A percentile compares a stretch with the other conserved stretches of the same genome.
Evolutionary conservation across 2,888 invertebrate species (phyloP).

Genomic region (Drosophila niveifrons): DNA sequence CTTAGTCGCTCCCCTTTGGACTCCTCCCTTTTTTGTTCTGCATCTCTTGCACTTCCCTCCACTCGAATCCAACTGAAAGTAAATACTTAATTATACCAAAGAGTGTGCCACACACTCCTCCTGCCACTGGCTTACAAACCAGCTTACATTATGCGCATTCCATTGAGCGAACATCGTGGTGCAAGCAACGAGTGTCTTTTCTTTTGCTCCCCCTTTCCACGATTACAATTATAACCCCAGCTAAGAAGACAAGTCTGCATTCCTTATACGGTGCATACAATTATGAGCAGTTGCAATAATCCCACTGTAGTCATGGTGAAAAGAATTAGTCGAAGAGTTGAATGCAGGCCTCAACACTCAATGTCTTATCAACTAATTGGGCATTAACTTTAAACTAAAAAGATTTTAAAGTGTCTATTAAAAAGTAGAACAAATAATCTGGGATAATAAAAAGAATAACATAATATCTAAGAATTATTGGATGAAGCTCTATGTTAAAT

Average conservation of each 20-base stretch:
- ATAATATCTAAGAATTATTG: too few species aligned
- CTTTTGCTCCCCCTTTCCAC: background rate
- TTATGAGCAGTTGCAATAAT: slow-evolving; percentile 1
- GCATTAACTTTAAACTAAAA: too few species aligned
- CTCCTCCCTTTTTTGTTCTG: slow-evolving; percentile 60
- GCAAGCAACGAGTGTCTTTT: background rate
- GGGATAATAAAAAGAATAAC: too few species aligned
- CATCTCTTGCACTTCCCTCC: slow-evolving; percentile 51
- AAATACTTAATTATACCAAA: slow-evolving; percentile 77
- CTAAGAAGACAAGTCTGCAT: background rate
- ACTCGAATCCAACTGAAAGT: slow-evolving; percentile 65
- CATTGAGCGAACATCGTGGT: slow-evolving; percentile 1
- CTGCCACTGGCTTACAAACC: slow-evolving; percentile 40
- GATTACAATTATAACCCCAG: slow-evolving; percentile 20
- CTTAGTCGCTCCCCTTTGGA: slow-evolving; percentile 4
- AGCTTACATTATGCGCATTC: slow-evolving; percentile 65
- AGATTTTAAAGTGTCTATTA: too few species aligned
- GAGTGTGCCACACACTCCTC: slow-evolving; percentile 41
- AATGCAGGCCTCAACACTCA: background rate
- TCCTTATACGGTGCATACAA: background rate
- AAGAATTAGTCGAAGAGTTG: background rate
- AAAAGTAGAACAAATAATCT: too few species aligned
- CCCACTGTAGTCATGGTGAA: background rate
- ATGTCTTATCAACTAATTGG: too few species aligned
- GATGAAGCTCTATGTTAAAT: too few species aligned